phyloP scores from a whole-genome alignment of 2,113 vertebrate genomes.

The Trinectes maculatus region DNA sequence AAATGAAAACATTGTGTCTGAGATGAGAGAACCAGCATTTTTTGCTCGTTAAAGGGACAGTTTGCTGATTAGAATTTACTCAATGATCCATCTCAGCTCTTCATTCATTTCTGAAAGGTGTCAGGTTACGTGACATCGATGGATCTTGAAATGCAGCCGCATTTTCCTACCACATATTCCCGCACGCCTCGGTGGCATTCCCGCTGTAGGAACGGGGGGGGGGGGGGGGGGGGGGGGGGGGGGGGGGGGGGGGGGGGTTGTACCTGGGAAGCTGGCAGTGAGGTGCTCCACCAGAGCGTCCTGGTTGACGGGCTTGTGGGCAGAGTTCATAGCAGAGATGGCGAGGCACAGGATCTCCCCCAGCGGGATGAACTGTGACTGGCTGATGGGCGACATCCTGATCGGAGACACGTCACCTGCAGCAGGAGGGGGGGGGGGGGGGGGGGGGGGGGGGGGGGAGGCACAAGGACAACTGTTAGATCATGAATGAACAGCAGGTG shows the following conservation, averaged over 20 bases:
- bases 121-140: background rate
- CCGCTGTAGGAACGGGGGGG: background rate
- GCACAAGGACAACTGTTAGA: constrained; percentile 62
- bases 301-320: constrained; percentile 97
- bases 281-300: constrained; percentile 98
- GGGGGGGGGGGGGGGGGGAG: constrained; percentile 46
- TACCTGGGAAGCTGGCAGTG: constrained; percentile 99
- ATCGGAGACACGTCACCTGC: constrained; percentile 99
- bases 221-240: background rate
- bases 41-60: too few relatives aligned
- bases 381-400: constrained; percentile 99
- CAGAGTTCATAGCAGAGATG: constrained; percentile 98
- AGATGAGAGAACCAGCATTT: too few relatives aligned
- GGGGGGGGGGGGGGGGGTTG: constrained; percentile 2
- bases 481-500: constrained; percentile 74
- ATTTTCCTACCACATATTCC: background rate
- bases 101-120: background rate
- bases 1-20: too few relatives aligned
- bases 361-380: constrained; percentile 99
- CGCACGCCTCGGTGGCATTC: background rate
- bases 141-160: background rate
- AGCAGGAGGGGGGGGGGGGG: constrained; percentile 30
- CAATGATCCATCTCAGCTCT: background rate
- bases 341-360: constrained; percentile 99
- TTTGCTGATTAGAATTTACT: too few relatives aligned